A percentile compares a stretch with the other conserved stretches of the same genome.
Conservation (phyloP, 2,113 vertebrate species). For the Pachypanchax playfairii region DNA sequence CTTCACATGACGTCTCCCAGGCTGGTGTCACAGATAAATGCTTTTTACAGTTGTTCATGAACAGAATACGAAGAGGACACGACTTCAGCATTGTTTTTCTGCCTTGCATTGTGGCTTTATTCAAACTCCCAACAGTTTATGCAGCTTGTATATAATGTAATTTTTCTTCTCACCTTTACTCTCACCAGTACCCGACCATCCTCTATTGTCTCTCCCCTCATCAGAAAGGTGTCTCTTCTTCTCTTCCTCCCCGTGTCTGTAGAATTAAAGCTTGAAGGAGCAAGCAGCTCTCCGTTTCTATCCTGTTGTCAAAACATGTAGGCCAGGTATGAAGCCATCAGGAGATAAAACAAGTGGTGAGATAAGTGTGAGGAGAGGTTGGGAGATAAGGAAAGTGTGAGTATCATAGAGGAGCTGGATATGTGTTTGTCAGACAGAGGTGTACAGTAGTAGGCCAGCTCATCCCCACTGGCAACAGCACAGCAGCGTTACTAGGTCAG, state of each 20-base stretch:
- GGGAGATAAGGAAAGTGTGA: conserved; percentile 26
- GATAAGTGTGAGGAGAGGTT: conserved; percentile 11
- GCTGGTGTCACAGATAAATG: conserved; percentile 24
- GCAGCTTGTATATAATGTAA: neutral
- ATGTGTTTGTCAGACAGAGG: conserved; percentile 40
- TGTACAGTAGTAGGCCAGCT: conserved; percentile 61
- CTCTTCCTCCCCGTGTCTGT: neutral
- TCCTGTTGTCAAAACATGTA: conserved; percentile 25
- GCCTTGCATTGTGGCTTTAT: conserved; percentile 26
- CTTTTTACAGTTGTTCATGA: conserved; percentile 27
- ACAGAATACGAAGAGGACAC: conserved; percentile 25
- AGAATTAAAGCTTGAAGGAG: neutral
- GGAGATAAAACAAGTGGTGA: conserved; percentile 32
- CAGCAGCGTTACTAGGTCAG: conserved; percentile 77
- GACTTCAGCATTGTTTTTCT: conserved; percentile 40
- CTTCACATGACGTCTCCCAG: conserved; percentile 30
- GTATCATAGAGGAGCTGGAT: conserved; percentile 7
- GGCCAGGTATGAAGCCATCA: conserved; percentile 15
- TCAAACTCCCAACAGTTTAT: neutral
- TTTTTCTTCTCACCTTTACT: neutral
- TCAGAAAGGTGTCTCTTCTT: neutral
- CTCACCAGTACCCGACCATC: neutral
- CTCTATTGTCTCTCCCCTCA: neutral
- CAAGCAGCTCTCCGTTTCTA: conserved; percentile 18
- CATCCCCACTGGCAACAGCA: conserved; percentile 57